Evolutionary conservation across 2,888 invertebrate species (phyloP).

Genomic region (Nephrotoma flavescens): DNA sequence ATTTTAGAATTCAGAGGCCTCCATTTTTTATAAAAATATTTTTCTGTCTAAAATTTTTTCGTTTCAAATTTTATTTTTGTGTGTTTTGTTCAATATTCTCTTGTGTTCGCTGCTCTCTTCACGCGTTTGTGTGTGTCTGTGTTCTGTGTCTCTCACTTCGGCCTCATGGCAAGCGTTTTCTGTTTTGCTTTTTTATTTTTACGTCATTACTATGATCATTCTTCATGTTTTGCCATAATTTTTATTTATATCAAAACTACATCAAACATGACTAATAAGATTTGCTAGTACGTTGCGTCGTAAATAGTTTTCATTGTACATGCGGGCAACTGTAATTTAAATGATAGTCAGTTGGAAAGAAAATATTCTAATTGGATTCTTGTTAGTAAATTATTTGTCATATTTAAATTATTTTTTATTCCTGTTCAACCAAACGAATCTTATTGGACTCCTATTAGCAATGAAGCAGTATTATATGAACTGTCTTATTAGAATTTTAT

Average conservation of each 20-base stretch:
- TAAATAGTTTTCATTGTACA: neutral
- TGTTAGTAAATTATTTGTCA: no score
- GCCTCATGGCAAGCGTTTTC: neutral
- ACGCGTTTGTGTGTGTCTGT: neutral
- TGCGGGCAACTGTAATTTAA: neutral
- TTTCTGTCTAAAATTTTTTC: neutral
- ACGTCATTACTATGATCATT: neutral
- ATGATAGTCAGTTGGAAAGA: no score
- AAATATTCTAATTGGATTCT: no score
- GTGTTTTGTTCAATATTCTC: neutral
- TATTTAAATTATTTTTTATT: no score
- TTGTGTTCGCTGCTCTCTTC: neutral
- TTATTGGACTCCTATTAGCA: no score
- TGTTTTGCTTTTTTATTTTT: neutral
- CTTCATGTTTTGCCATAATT: neutral
- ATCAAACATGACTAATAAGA: neutral
- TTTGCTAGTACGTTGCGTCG: neutral
- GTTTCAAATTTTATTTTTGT: neutral
- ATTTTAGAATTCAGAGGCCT: constrained; percentile 6
- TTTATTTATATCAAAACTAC: neutral
- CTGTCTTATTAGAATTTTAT: no score
- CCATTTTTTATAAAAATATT: constrained; percentile 3
- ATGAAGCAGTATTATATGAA: no score
- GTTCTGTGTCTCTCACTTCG: neutral
- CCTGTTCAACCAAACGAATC: no score